Percentiles rank a stretch among this genome's conserved stretches.
phyloP scores from a whole-genome alignment of 2,888 invertebrate genomes.

The Sminthurides aquaticus region DNA sequence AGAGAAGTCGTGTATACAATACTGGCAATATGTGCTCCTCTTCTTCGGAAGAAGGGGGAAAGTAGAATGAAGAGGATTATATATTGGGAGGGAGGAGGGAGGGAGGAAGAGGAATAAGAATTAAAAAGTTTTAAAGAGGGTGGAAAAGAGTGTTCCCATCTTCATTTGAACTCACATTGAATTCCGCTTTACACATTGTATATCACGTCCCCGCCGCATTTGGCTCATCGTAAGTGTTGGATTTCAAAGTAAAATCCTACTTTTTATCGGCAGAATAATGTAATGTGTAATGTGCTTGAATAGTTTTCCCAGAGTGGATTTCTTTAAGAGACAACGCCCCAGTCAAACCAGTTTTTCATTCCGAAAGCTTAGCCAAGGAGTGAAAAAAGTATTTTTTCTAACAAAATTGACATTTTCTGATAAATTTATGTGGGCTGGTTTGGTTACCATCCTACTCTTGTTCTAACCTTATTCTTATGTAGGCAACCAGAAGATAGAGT shows the following conservation, averaged over 20 bases:
- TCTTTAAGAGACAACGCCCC: slow-evolving; percentile 43
- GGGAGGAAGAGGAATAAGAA: too few species aligned
- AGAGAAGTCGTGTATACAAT: too few species aligned
- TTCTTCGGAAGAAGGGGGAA: too few species aligned
- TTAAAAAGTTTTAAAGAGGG: too few species aligned
- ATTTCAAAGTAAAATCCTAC: slow-evolving; percentile 31
- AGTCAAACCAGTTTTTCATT: slow-evolving; percentile 40
- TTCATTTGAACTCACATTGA: background rate
- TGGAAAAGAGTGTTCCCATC: too few species aligned
- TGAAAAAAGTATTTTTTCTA: slow-evolving; percentile 38
- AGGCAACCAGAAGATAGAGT: too few species aligned
- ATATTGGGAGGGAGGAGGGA: too few species aligned
- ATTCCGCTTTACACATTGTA: background rate
- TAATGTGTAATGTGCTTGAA: slow-evolving; percentile 26
- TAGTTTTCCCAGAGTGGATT: slow-evolving; percentile 22
- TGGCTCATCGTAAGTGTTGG: slow-evolving; percentile 19
- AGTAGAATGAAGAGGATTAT: too few species aligned
- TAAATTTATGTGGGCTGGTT: slow-evolving; percentile 40
- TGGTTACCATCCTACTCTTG: slow-evolving; percentile 13
- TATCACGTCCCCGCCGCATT: background rate
- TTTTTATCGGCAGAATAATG: slow-evolving; percentile 32
- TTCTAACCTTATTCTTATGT: too few species aligned
- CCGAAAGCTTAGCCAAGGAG: slow-evolving; percentile 25
- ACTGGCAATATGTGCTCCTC: too few species aligned
- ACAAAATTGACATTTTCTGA: slow-evolving; percentile 44